phyloP scores from a whole-genome alignment of 2,797 vertebrate genomes.

The Catamblyrhynchus diadema region DNA sequence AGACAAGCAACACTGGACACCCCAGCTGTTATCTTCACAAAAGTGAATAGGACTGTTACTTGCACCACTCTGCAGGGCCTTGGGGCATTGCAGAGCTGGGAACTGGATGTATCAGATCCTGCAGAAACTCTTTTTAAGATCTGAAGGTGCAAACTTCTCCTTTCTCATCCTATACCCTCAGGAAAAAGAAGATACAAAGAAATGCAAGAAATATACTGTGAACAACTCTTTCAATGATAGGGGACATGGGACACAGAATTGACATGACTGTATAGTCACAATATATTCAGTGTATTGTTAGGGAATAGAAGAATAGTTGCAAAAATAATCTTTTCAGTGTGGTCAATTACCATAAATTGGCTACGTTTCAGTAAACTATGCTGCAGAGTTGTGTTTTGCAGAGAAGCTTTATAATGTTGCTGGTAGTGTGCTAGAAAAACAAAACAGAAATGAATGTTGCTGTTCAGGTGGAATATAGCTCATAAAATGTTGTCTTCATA shows the following conservation, averaged over 20 bases:
- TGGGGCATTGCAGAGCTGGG: background rate
- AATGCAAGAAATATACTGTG: background rate
- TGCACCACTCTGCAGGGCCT: background rate
- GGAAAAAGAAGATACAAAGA: background rate
- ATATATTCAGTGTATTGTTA: background rate
- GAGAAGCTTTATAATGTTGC: background rate
- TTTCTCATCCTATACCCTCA: background rate
- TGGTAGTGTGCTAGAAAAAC: background rate
- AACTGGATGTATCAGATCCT: background rate
- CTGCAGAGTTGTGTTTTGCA: background rate
- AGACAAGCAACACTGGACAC: background rate
- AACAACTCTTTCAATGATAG: background rate
- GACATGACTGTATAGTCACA: background rate
- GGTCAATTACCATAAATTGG: background rate
- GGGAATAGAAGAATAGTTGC: background rate
- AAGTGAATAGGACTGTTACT: background rate
- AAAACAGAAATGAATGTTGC: background rate
- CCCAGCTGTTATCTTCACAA: background rate
- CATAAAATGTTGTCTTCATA: background rate
- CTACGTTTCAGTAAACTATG: fast-evolving
- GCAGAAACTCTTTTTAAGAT: background rate
- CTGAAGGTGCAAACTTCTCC: background rate
- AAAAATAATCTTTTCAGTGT: background rate
- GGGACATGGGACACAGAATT: background rate
- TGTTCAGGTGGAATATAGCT: background rate